These are phyloP conservation scores for Leptarthrus brevirostris DNA, from an alignment of 2,888 invertebrate species.

Conservation along the genomic window DNA sequence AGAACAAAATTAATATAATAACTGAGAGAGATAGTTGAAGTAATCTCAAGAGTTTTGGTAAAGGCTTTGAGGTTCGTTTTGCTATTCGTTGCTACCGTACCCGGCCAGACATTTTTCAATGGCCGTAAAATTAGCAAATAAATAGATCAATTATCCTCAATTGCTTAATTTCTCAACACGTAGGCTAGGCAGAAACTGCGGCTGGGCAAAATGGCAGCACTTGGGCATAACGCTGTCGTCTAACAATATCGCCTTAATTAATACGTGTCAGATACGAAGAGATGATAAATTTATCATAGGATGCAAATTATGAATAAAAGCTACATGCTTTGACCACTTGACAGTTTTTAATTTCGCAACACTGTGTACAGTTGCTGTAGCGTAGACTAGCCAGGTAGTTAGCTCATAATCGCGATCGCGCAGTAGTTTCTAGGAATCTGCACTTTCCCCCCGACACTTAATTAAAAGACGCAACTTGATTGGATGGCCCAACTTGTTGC, in stretches of 20 bases:
- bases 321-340: slow-evolving; percentile 22
- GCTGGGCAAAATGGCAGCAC: slow-evolving; percentile 40
- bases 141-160: slow-evolving; percentile 57
- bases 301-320: slow-evolving; percentile 57
- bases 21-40: neutral
- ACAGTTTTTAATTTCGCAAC: slow-evolving; percentile 41
- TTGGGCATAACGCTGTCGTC: slow-evolving; percentile 55
- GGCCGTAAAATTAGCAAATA: slow-evolving; percentile 57
- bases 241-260: slow-evolving; percentile 58
- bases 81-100: slow-evolving; percentile 33
- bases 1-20: slow-evolving; percentile 13
- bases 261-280: slow-evolving; percentile 56
- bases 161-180: slow-evolving; percentile 55
- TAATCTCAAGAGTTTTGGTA: neutral
- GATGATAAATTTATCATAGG: slow-evolving; percentile 57
- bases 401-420: slow-evolving; percentile 2
- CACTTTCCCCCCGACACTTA: slow-evolving; percentile 16
- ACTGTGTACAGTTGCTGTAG: neutral
- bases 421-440: slow-evolving; percentile 23
- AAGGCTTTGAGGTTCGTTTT: neutral
- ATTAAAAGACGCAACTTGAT: slow-evolving; percentile 34
- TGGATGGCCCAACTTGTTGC: neutral
- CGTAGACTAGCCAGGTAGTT: slow-evolving; percentile 9
- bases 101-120: slow-evolving; percentile 49
- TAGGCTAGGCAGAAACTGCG: too few species aligned